Evolutionary conservation across 2,888 invertebrate species (phyloP), one percentile per base, ranked within the genome.

Genomic region (Galeruca laticollis): DNA sequence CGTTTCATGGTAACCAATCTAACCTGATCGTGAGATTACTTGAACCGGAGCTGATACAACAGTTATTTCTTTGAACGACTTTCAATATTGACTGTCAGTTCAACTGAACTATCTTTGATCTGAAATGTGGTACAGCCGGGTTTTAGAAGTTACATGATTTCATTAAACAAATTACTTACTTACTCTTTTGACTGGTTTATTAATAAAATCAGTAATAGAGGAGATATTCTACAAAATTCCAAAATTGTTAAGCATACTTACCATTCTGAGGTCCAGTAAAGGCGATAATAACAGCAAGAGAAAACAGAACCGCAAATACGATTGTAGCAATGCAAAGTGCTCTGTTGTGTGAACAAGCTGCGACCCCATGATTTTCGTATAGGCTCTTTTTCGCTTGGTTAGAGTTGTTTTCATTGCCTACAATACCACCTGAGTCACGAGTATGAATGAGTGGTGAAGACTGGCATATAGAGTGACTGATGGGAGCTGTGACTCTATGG

Each of bases 241-340:
- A 47, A 47, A 18, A 9, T n/a, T 15, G 6, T 47, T 5, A 18
- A 9, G 2, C 8, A 18, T 18, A 85, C 87, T 87, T 86, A 94
- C 94, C 93, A 82, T 93, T 90, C 85, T 93, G 93, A 68, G 96
- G 96, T 76, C 95, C 93, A 64, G 96, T 96, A 84, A 96, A 96
- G 68, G 97, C 96, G 73, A 96, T 94, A 75, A 97, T 90, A 74
- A 97, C 88, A 51, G 97, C 94, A 67, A 94, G 92, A 77, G 92
- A 89, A 83, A 96, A 92, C 79, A 96, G 90, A 37, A 93, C 90
- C 5, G 92, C 90, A 82, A 96, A 91, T 43, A 95, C 92, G 70
- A 93, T 86, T 60, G 92, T 92, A 59, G 94, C 93, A 72, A 97
- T 91, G 81, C 92, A 92, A 9, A 96, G 88, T 47, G 96, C 96